Base-by-base conservation (phyloP, 1,140 invertebrate genomes). In the Coelopa frigida region DNA sequence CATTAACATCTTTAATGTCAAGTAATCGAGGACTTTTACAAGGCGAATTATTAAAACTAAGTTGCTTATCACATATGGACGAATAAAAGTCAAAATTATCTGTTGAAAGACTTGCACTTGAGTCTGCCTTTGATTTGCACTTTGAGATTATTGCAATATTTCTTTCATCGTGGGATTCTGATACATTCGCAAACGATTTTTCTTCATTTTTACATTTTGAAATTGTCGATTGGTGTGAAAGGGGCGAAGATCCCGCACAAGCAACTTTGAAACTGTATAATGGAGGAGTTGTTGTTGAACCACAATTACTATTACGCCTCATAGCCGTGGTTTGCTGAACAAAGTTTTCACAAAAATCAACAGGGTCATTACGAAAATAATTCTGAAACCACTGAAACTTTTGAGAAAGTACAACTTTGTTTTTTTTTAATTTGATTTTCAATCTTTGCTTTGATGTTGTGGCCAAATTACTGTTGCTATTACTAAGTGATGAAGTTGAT, bases 11-110 rank as follows among this genome's bases (percentile, higher is more conserved):
- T 36, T 33, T n/a, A n/a, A n/a, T n/a, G 35, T 29, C 45, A 15
- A 49, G 22, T n/a, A 43, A 44, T 17, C 48, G 54, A 18, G 54
- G 52, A 49, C 54, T 54, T 51, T 56, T 56, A 38, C 48, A 53
- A 17, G 55, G 45, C 20, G 52, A 55, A 37, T 53, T 54, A 27
- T 53, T 53, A 31, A 50, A 51, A 41, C 56, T 58, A 18, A 58
- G 36, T 50, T 56, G 51, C 48, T 52, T 53, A 52, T 58, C 56
- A 52, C 56, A 58, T 29, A 54, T 50, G 10, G 47, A 49, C 29
- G 56, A 58, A 43, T 58, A 58, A 37, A 46, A 56, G 46, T 56
- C 56, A 22, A 4, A 26, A 36, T 26, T 27, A 22, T 8, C 50
- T 18, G 31, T 52, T 26, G 37, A 45, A 26, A 47, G 44, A 45